Conservation (phyloP, 2,888 invertebrate genomes). For the Ochropleura leucogaster region DNA sequence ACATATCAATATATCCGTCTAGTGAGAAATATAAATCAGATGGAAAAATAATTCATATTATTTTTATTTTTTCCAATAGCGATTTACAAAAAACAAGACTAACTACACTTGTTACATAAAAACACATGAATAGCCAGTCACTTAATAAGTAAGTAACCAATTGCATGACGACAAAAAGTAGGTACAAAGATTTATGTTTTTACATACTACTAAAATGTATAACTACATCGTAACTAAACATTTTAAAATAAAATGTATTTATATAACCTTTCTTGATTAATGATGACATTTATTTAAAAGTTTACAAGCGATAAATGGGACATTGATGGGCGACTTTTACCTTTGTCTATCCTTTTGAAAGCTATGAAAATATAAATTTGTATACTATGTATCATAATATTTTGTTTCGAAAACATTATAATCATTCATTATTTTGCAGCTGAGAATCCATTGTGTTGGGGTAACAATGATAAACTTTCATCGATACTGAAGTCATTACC, state of each 20-base stretch:
- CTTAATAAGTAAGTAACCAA: background rate
- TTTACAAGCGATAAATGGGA: conserved; percentile 33
- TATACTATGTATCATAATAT: conserved; percentile 46
- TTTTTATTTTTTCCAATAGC: background rate
- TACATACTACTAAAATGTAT: background rate
- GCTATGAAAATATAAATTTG: conserved; percentile 81
- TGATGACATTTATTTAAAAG: conserved; percentile 12
- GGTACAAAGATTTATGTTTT: background rate
- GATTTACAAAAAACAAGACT: background rate
- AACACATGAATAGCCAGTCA: background rate
- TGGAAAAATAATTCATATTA: too few relatives aligned
- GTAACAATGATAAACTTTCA: background rate
- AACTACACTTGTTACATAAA: background rate
- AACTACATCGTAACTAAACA: background rate
- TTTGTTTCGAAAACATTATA: conserved; percentile 18
- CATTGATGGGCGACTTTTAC: conserved; percentile 74
- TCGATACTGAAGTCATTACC: background rate
- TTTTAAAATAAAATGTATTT: background rate
- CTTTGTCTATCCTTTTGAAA: conserved; percentile 89
- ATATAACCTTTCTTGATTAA: conserved; percentile 4
- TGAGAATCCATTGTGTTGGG: conserved; percentile 43
- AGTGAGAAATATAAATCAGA: background rate
- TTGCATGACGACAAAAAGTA: background rate
- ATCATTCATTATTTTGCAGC: conserved; percentile 17
- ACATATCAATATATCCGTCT: background rate